Percentiles rank a stretch among this genome's conserved stretches.
Evolutionary conservation across 2,797 vertebrate genomes (phyloP).

Genomic region (Molossus molossus): DNA sequence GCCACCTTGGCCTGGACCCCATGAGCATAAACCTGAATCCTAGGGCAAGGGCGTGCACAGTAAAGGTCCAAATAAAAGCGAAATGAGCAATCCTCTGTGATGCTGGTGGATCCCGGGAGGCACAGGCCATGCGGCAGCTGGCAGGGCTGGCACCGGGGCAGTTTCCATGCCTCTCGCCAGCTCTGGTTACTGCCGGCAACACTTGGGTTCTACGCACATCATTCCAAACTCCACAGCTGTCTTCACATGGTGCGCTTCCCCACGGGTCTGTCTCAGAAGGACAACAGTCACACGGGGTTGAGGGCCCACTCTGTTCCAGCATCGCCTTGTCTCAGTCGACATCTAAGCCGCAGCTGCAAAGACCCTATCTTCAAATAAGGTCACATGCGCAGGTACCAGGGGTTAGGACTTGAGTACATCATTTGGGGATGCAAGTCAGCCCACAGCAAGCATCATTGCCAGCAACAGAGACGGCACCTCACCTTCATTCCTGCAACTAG

Average conservation of each 20-base stretch:
- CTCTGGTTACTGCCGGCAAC: not conserved
- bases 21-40: not conserved
- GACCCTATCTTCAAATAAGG: not conserved
- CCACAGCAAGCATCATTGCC: not conserved
- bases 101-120: fast-evolving
- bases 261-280: not conserved
- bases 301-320: not conserved
- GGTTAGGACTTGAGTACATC: not conserved
- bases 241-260: not conserved
- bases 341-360: not conserved
- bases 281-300: not conserved
- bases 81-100: not conserved
- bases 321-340: not conserved
- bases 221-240: not conserved
- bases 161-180: not conserved
- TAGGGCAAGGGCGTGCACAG: not conserved
- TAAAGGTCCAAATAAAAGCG: not conserved
- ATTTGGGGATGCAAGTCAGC: not conserved
- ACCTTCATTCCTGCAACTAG: not conserved
- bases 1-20: not conserved
- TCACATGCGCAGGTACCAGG: not conserved
- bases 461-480: not conserved
- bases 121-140: not conserved
- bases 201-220: not conserved
- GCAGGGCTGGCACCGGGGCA: not conserved